Base-by-base conservation (phyloP, 1,140 invertebrate species). In the Drosophila saltans region DNA sequence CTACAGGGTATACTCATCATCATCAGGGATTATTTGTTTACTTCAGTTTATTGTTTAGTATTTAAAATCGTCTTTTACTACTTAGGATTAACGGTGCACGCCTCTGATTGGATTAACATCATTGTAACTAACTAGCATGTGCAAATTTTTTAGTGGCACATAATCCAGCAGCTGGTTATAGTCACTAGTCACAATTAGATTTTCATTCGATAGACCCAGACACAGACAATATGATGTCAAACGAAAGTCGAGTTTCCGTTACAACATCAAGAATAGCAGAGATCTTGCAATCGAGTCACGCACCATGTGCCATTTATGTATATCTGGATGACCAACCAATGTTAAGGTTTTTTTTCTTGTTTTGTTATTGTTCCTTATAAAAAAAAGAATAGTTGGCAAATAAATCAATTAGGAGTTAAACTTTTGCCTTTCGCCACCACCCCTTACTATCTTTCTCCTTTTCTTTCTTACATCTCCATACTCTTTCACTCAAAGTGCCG, bases 401-500 rank as follows among this genome's bases (percentile, higher is more conserved):
- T 52, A 52, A 52, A 52, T 52, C 45, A 52, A 52, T 52, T 52
- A 52, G 45, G 21, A 52, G 45, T 26, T 52, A 24, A 52, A 9
- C 8, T 52, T 5, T 36, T 36, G 33, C 33, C 33, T 6, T 36
- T 36, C 6, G 33, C 0, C 45, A 2, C 16, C 16, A 8, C 8
- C 8, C 45, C 21, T 8, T 3, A 8, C 7, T 16, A 9, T 26
- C 8, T 1, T 26, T 9, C 45, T 24, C 21, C 45, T 52, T 1
- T 61, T 45, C 41, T 61, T 11, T 55, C 16, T 33, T 33, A 8
- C 8, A 57, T 10, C 11, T 43, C 11, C 36, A 40, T 16, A 16
- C 16, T 59, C 57, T 59, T 10, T 16, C 21, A 72, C 65, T 60
- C 66, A 52, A 73, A 80, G 77, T 80, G 88, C 80, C 88, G 88